These are phyloP conservation scores for Parnassius mnemosyne DNA, from an alignment of 2,888 invertebrate genomes.

Conservation along the genomic window DNA sequence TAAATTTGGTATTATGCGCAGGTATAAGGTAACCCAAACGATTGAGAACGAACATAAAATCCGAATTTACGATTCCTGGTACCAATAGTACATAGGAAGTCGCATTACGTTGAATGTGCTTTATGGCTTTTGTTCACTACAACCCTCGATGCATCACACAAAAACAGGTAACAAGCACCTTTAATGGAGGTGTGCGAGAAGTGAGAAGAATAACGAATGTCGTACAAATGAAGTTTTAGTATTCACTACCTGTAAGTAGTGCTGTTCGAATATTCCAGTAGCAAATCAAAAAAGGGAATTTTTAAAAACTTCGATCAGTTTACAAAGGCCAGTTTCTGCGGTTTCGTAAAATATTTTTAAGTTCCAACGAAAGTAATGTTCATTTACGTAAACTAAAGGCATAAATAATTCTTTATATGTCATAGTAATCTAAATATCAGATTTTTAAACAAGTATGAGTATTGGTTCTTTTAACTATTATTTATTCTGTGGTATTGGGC, in stretches of 20 bases:
- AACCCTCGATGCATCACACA: constrained; percentile 31
- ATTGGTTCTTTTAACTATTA: too few species aligned
- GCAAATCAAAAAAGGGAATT: constrained; percentile 26
- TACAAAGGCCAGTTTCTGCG: constrained; percentile 14
- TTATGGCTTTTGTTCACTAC: constrained; percentile 9
- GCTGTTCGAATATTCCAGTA: constrained; percentile 38
- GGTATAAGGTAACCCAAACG: background rate
- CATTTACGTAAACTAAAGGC: too few species aligned
- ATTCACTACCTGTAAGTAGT: constrained; percentile 34
- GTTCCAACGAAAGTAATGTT: constrained; percentile 1
- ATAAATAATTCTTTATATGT: too few species aligned
- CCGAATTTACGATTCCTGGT: background rate
- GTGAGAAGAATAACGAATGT: constrained; percentile 41
- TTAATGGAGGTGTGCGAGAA: constrained; percentile 29
- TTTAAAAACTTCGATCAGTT: constrained; percentile 13
- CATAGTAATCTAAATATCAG: too few species aligned
- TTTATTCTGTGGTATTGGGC: too few species aligned
- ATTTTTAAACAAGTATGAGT: too few species aligned
- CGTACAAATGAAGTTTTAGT: constrained; percentile 36
- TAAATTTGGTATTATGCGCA: too few species aligned
- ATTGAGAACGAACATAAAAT: too few species aligned
- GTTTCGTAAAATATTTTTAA: constrained; percentile 13
- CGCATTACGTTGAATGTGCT: background rate
- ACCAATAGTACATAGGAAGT: background rate
- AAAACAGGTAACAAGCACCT: constrained; percentile 35